A percentile compares a stretch with the other conserved stretches of the same genome.
Conservation (phyloP, 2,113 vertebrate species). For the Apodemus speciosus region DNA sequence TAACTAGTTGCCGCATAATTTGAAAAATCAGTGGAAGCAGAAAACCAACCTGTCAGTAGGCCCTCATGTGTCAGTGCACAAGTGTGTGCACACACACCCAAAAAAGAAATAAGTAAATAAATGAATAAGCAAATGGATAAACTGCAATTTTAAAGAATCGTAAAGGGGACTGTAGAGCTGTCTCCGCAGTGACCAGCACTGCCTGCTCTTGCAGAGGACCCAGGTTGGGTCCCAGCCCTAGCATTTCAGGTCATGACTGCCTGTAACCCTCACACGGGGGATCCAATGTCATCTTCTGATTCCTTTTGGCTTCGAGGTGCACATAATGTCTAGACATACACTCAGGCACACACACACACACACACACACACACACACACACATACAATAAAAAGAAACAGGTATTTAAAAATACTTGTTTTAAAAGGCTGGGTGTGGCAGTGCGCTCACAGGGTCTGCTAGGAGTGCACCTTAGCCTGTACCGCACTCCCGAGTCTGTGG, state of each 20-base stretch:
- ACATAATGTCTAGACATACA: neutral
- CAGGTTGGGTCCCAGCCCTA: neutral
- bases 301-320: neutral
- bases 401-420: neutral
- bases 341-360: neutral
- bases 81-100: neutral
- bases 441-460: neutral
- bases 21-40: neutral
- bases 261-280: neutral
- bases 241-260: neutral
- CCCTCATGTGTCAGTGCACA: neutral
- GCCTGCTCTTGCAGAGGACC: neutral
- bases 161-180: neutral
- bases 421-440: neutral
- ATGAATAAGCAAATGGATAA: neutral
- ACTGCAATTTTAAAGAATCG: neutral
- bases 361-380: neutral
- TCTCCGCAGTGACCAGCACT: neutral
- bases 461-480: neutral
- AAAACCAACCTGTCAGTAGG: neutral
- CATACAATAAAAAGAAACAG: neutral
- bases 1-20: neutral
- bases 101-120: neutral
- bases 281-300: too few relatives aligned
- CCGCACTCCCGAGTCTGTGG: neutral